Percentiles rank a stretch among this genome's conserved stretches.
Evolutionary conservation across 2,797 vertebrate genomes (phyloP).

Genomic region (Myotis daubentonii): DNA sequence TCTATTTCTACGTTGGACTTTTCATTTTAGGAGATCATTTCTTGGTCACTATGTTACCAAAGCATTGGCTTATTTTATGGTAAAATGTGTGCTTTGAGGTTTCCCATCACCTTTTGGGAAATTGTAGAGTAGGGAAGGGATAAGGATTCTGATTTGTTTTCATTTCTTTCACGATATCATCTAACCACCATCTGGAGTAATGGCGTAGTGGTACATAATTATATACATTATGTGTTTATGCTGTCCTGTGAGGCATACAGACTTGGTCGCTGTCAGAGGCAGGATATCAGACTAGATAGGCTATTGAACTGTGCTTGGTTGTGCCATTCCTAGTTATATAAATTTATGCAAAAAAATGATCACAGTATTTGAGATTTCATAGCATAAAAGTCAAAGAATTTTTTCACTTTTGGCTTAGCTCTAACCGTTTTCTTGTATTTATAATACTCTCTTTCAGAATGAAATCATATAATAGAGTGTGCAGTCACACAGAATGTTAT

Average conservation of each 20-base stretch:
- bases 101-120: slow-evolving; percentile 53
- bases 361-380: slow-evolving; percentile 53
- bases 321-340: neutral
- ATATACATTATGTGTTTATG: slow-evolving; percentile 41
- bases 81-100: slow-evolving; percentile 29
- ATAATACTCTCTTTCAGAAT: slow-evolving; percentile 42
- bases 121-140: slow-evolving; percentile 11
- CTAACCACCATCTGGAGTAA: slow-evolving; percentile 42
- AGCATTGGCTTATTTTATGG: neutral
- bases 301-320: neutral
- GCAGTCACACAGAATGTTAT: neutral
- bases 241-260: neutral
- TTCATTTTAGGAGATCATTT: slow-evolving; percentile 54
- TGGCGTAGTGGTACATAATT: neutral
- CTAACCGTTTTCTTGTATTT: slow-evolving; percentile 41
- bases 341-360: slow-evolving; percentile 60
- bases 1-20: neutral
- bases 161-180: slow-evolving; percentile 53
- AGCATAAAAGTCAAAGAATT: neutral
- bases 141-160: slow-evolving; percentile 48
- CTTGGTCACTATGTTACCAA: slow-evolving; percentile 35
- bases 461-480: neutral
- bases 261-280: slow-evolving; percentile 30
- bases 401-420: slow-evolving; percentile 29
- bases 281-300: neutral